Percentiles rank a stretch among this genome's conserved stretches.
These are phyloP conservation scores for Thymelicus lineola DNA, from an alignment of 2,888 invertebrate species.

Conservation along the genomic window DNA sequence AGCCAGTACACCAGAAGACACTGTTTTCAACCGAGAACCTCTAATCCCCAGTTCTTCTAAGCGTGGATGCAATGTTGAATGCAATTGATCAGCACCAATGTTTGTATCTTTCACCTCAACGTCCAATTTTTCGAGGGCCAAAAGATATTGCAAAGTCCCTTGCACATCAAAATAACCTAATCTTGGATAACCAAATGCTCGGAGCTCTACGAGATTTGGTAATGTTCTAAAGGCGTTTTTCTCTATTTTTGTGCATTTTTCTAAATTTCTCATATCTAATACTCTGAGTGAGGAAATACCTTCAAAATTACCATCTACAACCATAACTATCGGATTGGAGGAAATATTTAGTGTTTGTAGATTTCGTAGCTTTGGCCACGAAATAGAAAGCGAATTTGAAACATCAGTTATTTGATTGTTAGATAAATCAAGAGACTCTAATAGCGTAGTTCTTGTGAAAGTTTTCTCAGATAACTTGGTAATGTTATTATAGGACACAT, in stretches of 20 bases:
- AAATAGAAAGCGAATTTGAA: conserved; percentile 85
- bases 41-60: conserved; percentile 90
- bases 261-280: conserved; percentile 88
- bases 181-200: conserved; percentile 91
- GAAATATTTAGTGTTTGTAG: conserved; percentile 92
- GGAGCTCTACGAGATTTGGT: conserved; percentile 88
- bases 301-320: conserved; percentile 91
- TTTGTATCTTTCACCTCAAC: conserved; percentile 94
- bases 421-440: conserved; percentile 92
- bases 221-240: conserved; percentile 91
- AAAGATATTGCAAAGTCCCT: conserved; percentile 91
- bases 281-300: conserved; percentile 87
- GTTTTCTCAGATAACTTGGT: conserved; percentile 86
- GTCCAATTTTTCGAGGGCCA: conserved; percentile 90
- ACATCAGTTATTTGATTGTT: conserved; percentile 87
- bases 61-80: conserved; percentile 91
- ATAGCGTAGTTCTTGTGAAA: conserved; percentile 91
- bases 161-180: conserved; percentile 94
- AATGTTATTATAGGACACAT: conserved; percentile 92
- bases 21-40: conserved; percentile 89
- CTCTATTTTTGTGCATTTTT: conserved; percentile 91
- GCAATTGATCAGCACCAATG: conserved; percentile 92
- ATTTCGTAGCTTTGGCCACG: conserved; percentile 89
- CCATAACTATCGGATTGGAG: conserved; percentile 91
- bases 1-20: conserved; percentile 93